These are phyloP conservation scores for Microchrysa polita DNA, from an alignment of 2,888 invertebrate species.

Conservation along the genomic window DNA sequence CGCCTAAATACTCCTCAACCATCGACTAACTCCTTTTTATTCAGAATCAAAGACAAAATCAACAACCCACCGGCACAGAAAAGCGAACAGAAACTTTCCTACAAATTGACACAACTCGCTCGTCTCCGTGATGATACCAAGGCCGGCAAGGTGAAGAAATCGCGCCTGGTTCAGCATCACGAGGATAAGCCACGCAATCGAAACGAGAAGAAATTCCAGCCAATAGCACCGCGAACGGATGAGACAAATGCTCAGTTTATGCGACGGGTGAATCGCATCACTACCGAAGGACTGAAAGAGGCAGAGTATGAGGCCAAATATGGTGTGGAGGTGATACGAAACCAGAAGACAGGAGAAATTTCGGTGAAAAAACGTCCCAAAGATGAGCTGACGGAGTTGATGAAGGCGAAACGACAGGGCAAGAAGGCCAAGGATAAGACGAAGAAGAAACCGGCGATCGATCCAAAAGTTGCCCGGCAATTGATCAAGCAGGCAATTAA, in stretches of 20 bases:
- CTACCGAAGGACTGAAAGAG: constrained; percentile 71
- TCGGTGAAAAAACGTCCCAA: constrained; percentile 65
- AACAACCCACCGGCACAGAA: constrained; percentile 78
- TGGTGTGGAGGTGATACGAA: constrained; percentile 68
- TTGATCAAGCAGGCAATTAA: constrained; percentile 60
- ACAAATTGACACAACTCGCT: constrained; percentile 74
- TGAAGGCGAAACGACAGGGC: constrained; percentile 60
- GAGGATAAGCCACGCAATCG: constrained; percentile 53
- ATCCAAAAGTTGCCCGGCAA: constrained; percentile 57
- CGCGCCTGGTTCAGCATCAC: constrained; percentile 57
- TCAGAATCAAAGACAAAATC: constrained; percentile 75
- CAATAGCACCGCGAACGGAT: constrained; percentile 69
- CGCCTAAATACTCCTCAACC: not conserved
- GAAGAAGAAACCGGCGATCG: constrained; percentile 51
- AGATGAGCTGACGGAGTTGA: constrained; percentile 67
- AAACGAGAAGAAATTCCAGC: constrained; percentile 64
- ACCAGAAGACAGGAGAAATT: constrained; percentile 66
- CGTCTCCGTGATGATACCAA: constrained; percentile 67
- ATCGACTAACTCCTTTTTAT: constrained; percentile 53
- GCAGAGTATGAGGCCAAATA: constrained; percentile 71
- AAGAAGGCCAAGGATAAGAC: constrained; percentile 56
- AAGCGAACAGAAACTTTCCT: constrained; percentile 79
- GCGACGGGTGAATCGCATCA: constrained; percentile 72
- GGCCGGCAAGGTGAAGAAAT: constrained; percentile 59
- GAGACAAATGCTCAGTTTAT: constrained; percentile 74